Evolutionary conservation across 1,140 invertebrate species (phyloP).

Genomic region (Argopecten irradians): DNA sequence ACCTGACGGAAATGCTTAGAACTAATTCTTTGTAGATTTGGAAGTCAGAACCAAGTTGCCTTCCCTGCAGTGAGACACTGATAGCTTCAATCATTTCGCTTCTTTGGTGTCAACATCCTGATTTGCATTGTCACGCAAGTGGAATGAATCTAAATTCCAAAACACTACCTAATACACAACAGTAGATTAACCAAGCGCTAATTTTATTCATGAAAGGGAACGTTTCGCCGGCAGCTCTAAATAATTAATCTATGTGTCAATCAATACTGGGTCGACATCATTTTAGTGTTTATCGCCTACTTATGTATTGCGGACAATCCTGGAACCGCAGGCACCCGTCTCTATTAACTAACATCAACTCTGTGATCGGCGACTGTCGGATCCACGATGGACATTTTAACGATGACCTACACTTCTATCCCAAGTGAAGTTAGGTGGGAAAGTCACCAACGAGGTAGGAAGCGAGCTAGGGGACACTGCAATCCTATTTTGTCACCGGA

Average conservation of each 20-base stretch:
- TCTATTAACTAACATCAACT: not conserved
- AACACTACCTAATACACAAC: constrained; percentile 5
- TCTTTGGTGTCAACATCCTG: not conserved
- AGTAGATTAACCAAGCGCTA: not conserved
- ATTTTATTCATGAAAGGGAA: not conserved
- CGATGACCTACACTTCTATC: not conserved
- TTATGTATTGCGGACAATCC: not conserved
- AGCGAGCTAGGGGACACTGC: not conserved
- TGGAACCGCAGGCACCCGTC: not conserved
- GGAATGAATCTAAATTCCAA: not conserved
- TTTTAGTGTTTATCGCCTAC: not conserved
- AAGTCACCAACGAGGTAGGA: not conserved
- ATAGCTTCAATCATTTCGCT: not conserved
- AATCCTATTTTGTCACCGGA: too few relatives aligned
- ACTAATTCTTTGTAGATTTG: too few relatives aligned
- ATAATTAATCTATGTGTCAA: not conserved
- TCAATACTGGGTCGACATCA: not conserved
- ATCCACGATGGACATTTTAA: not conserved
- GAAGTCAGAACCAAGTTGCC: too few relatives aligned
- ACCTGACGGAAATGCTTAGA: too few relatives aligned
- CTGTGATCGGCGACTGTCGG: not conserved
- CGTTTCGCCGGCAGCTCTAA: not conserved
- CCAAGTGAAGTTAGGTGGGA: not conserved
- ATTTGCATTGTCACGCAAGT: not conserved
- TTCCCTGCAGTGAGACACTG: not conserved